Evolutionary conservation across 2,797 vertebrate species (phyloP), one percentile per base, ranked within the genome.

Genomic region (Sardinella longiceps): DNA sequence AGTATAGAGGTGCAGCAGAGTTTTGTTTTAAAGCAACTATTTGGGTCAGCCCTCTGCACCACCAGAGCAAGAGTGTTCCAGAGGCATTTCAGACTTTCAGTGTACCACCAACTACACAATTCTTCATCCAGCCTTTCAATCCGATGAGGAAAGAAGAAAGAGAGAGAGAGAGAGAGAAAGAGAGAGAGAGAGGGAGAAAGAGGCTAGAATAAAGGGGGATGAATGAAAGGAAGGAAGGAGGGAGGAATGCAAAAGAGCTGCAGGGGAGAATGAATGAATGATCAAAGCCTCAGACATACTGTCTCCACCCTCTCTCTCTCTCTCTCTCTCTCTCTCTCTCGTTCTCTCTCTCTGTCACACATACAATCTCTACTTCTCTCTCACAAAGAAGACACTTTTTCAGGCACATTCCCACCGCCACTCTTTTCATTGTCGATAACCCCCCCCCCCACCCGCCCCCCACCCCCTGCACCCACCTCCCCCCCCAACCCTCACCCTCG

Each of bases 121-220:
- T 70, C 66, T 70, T 77, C 70, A 77, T 43, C 33, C 70, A 39
- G 70, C 70, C 70, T 77, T 77, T 77, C 70, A 77, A 23, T 77
- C 3, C 2, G 37, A 43, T 2, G 5, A 77, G 70, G 70, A 77
- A 30, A 70, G 10, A n/a, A 23, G 12, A 12, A 1, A 60, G 56
- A 60, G n/a, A 9, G 56, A 25, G 56, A 60, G 56, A 60, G n/a
- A 58, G 20, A 23, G 1, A 60, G 10, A 66, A 25, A 66, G 25
- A 66, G 25, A 63, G 58, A 63, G 58, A 63, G n/a, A 66, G 53
- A 56, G 53, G 7, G 18, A 23, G 18, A 23, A 18, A 63, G 58
- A 37, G 77, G 15, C 46, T 0, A 48, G 37, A 77, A 77, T 15
- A 77, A 33, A 5, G 70, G 23, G 66, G 23, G 66, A 60, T 28